Base-by-base conservation (phyloP, 2,888 invertebrate species). In the Cheilosia vulpina region DNA sequence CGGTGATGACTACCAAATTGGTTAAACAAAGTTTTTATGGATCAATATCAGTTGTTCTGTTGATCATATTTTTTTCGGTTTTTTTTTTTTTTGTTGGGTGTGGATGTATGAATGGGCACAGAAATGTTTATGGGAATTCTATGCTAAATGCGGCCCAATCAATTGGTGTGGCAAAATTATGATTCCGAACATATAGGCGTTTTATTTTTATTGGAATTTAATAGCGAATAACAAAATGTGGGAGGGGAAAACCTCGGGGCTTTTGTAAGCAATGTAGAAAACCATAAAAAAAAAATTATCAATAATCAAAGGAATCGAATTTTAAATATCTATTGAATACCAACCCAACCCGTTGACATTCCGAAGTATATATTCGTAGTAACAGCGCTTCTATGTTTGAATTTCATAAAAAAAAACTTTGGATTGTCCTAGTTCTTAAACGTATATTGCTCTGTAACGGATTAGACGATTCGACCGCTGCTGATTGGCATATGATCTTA, bases 101-200 rank as follows among this genome's bases (percentile, higher is more conserved):
- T 55, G 72, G 52, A 53, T 19, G 0, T 2, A 9, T 47, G 47
- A 17, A 47, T 45, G 43, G 53, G 45, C 53, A 43, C 2, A 31
- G 31, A 11, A 43, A 52, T 47, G 43, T 62, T 62, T 53, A 73
- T 73, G 45, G 53, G 6, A 62, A 73, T 73, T 73, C 62, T 53
- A 73, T 73, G 72, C 53, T 31, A 63, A 60, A 24, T 27, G 50
- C 2, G 52, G 4, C 27, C 43, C 43, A 24, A 53, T 53, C 43
- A 53, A 53, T 53, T 73, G 72, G 53, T 43, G 72, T 62, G 72
- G 43, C 21, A 53, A 60, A 31, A 45, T 73, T 45, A 34, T 73
- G 15, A 73, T 73, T 50, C 72, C 45, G 17, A 73, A 21, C 62
- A 73, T n/a, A 34, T n/a, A 2, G 53, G 52, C 19, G 50, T 17